A percentile compares a stretch with the other conserved stretches of the same genome.
phyloP scores from a whole-genome alignment of 2,888 invertebrate species.

The Cryptus armator region DNA sequence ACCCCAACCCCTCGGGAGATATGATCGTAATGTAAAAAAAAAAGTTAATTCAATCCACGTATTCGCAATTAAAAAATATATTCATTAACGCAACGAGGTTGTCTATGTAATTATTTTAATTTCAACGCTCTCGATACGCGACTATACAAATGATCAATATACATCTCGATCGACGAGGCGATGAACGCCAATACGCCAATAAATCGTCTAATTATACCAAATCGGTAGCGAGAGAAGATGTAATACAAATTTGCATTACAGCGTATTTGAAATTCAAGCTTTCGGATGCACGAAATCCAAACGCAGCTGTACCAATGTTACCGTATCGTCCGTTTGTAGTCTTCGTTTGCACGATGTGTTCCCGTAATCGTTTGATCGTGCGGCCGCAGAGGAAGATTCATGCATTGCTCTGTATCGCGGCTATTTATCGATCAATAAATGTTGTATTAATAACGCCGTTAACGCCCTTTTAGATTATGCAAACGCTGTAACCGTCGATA shows the following conservation, averaged over 20 bases:
- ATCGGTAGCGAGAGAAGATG: background rate
- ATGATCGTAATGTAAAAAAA: background rate
- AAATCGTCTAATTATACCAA: background rate
- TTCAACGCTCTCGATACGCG: background rate
- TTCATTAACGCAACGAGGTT: too few relatives aligned
- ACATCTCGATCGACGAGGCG: background rate
- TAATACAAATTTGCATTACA: slow-evolving; percentile 18
- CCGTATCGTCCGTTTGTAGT: background rate
- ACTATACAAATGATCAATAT: background rate
- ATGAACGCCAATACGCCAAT: background rate
- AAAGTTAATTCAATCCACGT: background rate
- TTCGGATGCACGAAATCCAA: slow-evolving; percentile 13
- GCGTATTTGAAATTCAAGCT: slow-evolving; percentile 4
- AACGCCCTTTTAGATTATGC: slow-evolving; percentile 9
- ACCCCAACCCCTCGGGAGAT: background rate
- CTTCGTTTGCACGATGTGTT: slow-evolving; percentile 10
- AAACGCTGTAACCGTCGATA: slow-evolving; percentile 18
- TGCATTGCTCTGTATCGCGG: background rate
- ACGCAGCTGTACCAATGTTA: slow-evolving; percentile 6
- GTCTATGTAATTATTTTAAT: background rate
- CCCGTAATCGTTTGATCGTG: slow-evolving; percentile 17
- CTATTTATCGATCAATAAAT: slow-evolving; percentile 35
- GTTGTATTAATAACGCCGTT: slow-evolving; percentile 9
- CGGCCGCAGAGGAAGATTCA: slow-evolving; percentile 2
- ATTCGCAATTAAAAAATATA: background rate